A percentile compares a stretch with the other conserved stretches of the same genome.
Conservation (phyloP, 2,797 vertebrate species). For the Agapornis canus region DNA sequence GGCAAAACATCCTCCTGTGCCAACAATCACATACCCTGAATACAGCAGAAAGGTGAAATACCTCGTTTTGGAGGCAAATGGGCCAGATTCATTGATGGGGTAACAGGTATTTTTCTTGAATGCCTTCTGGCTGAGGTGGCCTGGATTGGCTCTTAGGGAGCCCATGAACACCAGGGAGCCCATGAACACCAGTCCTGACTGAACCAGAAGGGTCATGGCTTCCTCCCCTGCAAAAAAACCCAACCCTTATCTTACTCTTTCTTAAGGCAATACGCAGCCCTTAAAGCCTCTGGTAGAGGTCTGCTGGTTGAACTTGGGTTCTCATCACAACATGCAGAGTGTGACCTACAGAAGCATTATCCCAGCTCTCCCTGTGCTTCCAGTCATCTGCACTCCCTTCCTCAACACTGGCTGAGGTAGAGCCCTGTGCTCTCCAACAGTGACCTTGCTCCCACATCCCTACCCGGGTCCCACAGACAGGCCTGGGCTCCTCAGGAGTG, state of each 20-base stretch:
- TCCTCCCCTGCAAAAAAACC: not conserved
- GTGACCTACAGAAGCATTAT: not conserved
- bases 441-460: fast-evolving
- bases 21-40: not conserved
- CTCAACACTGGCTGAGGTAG: not conserved
- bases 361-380: not conserved
- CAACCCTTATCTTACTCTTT: not conserved
- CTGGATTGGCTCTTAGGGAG: slow-evolving; percentile 31
- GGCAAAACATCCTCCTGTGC: not conserved
- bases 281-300: not conserved
- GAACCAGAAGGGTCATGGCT: slow-evolving; percentile 7
- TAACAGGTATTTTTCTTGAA: slow-evolving; percentile 5
- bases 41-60: slow-evolving; percentile 3
- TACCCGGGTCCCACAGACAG: not conserved
- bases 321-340: not conserved
- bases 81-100: not conserved
- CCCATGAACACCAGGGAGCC: slow-evolving; percentile 31
- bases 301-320: fast-evolving
- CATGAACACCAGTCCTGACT: slow-evolving; percentile 21
- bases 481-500: not conserved
- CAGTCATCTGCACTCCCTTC: not conserved
- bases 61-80: not conserved
- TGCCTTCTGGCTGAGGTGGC: slow-evolving; percentile 29
- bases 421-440: not conserved
- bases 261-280: not conserved